Base-by-base conservation (phyloP, 2,888 invertebrate species). In the Standfussiana lucernea region DNA sequence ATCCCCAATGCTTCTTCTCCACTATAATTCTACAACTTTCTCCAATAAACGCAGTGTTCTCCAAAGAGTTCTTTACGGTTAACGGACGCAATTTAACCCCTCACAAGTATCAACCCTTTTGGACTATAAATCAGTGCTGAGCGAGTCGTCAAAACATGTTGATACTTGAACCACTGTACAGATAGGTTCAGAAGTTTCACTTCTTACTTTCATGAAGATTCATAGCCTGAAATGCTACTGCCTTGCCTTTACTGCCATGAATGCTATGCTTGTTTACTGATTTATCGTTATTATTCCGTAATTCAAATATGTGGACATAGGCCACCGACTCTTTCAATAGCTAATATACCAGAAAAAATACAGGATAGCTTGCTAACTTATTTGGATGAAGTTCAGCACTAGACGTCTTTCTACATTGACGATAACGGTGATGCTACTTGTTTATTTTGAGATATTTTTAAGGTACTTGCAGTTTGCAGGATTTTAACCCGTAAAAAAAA, bases 111-210 rank as follows among this genome's bases (percentile, higher is more conserved):
- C 67, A 73, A 75, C 62, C 75, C 84, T 77, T 86, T 61, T 77
- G n/a, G 13, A 67, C 62, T n/a, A 80, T 85, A 86, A 85, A 69
- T 80, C 76, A 83, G 47, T 61, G 67, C 18, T 68, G 61, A 59
- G 56, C 79, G 65, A 80, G 62, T 79, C 69, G 71, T 80, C 86
- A 87, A 86, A 87, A 87, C 79, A 87, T 73, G 69, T 68, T 69
- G 75, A 67, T 64, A 37, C 47, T 85, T 42, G 7, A 8, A n/a
- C 18, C 78, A 59, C 21, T 32, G 0, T 24, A 32, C 0, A 67
- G 53, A 28, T 47, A 5, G 1, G 8, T n/a, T 15, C 62, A 82
- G 53, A 82, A 86, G 64, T 21, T 42, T 24, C 24, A 42, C 32
- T 32, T 59, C 32, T 8, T 32, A 18, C 8, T 32, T 32, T 18